Base-by-base conservation (phyloP, 2,797 vertebrate genomes). In the Corythornis leucogaster region DNA sequence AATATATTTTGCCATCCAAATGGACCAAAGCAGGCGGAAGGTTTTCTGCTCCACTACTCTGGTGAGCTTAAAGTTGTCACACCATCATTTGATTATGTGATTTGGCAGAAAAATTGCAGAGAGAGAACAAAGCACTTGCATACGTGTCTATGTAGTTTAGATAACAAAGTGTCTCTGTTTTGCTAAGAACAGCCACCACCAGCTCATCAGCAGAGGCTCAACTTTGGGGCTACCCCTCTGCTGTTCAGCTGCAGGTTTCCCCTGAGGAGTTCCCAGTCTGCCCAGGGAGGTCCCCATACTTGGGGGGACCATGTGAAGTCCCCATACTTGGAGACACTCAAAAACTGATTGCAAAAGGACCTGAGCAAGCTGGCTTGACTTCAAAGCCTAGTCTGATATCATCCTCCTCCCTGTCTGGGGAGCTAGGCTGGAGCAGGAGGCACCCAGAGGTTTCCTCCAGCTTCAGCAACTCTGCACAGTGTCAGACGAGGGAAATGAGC, bases 401-500 rank as follows among this genome's bases (percentile, higher is more conserved):
- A 0, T 2, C 1, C 25, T 59, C 26, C 11, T 31, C 43, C 13
- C 31, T 70, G 8, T 7, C 1, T 0, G 0, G 20, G 45, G 15
- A 64, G 5, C 1, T 15, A 6, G 4, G 9, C 15, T 28, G 26
- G 50, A 78, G 50, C 21, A 40, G 10, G 58, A 78, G 64, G n/a
- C 28, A 66, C 18, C 9, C 43, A 33, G 48, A 61, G 58, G 5
- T 66, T 51, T 78, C 51, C 35, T 89, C 33, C 74, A 66, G 45
- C 46, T 61, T 40, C 80, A 74, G 24, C 2, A 2, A 3, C 73
- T 8, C 48, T 21, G 17, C 1, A 0, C 18, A 33, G 25, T 48
- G 51, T 28, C 33, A 12, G 33, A 18, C 0, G 1, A 20, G 53
- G 38, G 43, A 87, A 84, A 62, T 5, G 43, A 63, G 50, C 31